Base-by-base conservation (phyloP, 2,888 invertebrate species). In the Macroteleia sp. region DNA sequence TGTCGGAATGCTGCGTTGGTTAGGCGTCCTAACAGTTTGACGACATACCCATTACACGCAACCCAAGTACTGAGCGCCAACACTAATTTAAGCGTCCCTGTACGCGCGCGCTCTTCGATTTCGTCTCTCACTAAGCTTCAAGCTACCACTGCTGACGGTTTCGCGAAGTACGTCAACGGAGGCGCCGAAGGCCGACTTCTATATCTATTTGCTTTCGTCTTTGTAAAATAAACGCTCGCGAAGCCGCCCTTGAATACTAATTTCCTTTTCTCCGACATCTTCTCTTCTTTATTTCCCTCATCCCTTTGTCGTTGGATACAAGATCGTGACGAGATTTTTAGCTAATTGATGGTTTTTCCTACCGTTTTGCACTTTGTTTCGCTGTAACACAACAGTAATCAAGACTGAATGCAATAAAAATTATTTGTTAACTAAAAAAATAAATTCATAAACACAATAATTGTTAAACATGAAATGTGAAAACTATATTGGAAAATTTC, bases 21-120 rank as follows among this genome's bases (percentile, higher is more conserved):
- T 87, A 83, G 85, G 85, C 87, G 83, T 86, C 85, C 87, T 86
- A 89, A 88, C 88, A 87, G 88, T 88, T 88, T 88, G 87, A 89
- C 88, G 88, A 89, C 90, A 88, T 87, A 79, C 87, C 87, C 86
- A 89, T 90, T 89, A 88, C 83, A 85, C 85, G 82, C 56, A 67
- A 61, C 66, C 46, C 56, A 61, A 62, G 74, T 70, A 41, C 64
- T 22, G 41, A 42, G 12, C 64, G 50, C 61, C 36, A 41, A 71
- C 75, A 57, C 62, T 48, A 54, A 70, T 67, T 57, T 66, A 20
- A 34, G 17, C 36, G 32, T 5, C 6, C 5, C 17, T 32, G 48
- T 48, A 19, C 44, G 57, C 46, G 52, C 75, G 57, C 34, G 44
- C 19, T 16, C 46, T 30, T 54, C 56, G 71, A 76, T 46, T 67